Base-by-base conservation (phyloP, 2,888 invertebrate species). In the Nowickia ferox region DNA sequence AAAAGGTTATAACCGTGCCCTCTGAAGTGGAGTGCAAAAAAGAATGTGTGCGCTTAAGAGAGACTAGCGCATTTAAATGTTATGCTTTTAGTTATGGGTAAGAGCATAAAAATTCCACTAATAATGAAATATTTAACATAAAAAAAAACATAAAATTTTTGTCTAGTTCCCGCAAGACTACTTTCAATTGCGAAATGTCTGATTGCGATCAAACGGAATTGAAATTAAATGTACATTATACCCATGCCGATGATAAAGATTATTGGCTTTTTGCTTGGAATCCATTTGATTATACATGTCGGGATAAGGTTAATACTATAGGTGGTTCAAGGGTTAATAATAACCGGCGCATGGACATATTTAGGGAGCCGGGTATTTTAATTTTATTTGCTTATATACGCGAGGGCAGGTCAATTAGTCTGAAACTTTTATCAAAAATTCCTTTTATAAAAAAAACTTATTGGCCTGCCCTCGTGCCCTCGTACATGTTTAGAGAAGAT, bases 231-330 rank as follows among this genome's bases (percentile, higher is more conserved):
- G 94, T 96, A 0, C 97, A 97, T 90, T 97, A 96, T 88, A 93
- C 94, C 0, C 94, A 95, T 77, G 91, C 92, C 0, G 91, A 91
- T 63, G 96, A 96, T 51, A 92, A 94, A 0, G 95, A 96, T 81
- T 95, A 95, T 88, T 95, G 96, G 94, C 92, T 96, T 40, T 97
- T 96, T 88, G 95, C 96, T 0, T 97, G 96, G 94, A 96, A 97
- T 89, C 94, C 96, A 61, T 95, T 96, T 88, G 96, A 96, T 90
- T 95, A 96, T 17, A 94, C 95, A 38, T 97, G 97, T 86, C 92
- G 93, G 10, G 93, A 93, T 86, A 93, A 93, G 88, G 92, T 93
- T 59, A 92, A 92, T 83, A 93, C 93, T 1, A 92, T 93, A 51
- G 93, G 93, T 17, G 93, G 93, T 17, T 91, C 91, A 17, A 91